Conservation (phyloP, 1,140 invertebrate species). For the Drosophila melanica region DNA sequence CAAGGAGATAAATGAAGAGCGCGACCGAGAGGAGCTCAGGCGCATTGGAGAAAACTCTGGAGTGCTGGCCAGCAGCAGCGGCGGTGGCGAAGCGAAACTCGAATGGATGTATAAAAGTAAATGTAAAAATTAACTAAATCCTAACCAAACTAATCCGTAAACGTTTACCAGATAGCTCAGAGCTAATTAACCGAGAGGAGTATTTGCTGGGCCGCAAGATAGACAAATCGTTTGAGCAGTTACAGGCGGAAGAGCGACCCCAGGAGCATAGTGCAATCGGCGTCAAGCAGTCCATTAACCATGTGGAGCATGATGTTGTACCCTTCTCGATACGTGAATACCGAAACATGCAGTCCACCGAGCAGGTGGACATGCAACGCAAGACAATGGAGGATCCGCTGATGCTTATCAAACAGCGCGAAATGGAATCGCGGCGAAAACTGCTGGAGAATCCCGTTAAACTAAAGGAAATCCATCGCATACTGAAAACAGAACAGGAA, state of each 20-base stretch:
- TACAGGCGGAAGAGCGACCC: constrained; percentile 87
- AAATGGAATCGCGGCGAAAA: constrained; percentile 92
- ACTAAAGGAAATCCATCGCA: constrained; percentile 91
- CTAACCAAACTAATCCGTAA: not conserved
- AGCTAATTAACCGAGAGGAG: constrained; percentile 90
- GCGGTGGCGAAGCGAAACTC: constrained; percentile 87
- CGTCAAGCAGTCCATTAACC: constrained; percentile 86
- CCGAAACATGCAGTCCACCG: constrained; percentile 72
- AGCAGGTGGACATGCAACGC: constrained; percentile 91
- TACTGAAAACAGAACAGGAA: constrained; percentile 88
- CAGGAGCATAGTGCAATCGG: constrained; percentile 80
- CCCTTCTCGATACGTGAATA: constrained; percentile 88
- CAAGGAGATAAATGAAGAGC: constrained; percentile 88
- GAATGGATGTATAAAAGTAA: constrained; percentile 96
- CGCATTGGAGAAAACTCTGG: constrained; percentile 87
- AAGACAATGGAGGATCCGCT: constrained; percentile 96
- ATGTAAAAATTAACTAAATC: not conserved
- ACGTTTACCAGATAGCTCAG: constrained; percentile 52
- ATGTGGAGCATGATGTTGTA: constrained; percentile 90
- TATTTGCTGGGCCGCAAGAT: constrained; percentile 94
- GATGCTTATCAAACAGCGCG: constrained; percentile 92
- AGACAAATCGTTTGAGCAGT: constrained; percentile 92
- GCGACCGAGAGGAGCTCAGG: constrained; percentile 88
- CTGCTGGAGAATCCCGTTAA: constrained; percentile 95
- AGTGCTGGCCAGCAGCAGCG: constrained; percentile 84